Base-by-base conservation (phyloP, 1,140 invertebrate species). In the Drosophila nigrodunni region DNA sequence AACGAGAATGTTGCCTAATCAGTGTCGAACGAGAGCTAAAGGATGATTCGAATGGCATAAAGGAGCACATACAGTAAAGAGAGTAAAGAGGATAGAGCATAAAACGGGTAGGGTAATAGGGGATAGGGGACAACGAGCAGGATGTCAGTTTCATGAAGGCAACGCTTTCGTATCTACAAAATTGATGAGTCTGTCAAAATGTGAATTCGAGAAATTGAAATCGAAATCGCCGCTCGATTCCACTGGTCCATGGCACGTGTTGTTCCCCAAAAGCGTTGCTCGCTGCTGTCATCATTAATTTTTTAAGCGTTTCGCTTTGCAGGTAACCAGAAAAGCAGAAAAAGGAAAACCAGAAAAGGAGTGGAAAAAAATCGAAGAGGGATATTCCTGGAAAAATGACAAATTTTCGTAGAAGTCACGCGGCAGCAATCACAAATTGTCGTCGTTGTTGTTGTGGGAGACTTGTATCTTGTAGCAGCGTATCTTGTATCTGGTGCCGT, bases 151-250 rank as follows among this genome's bases (percentile, higher is more conserved):
- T 30, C 25, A 30, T 15, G 30, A 35, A 55, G 52, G 34, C 52
- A 15, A 7, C 47, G 35, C 25, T 54, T 71, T 50, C 55, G 74
- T 91, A 91, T 91, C 89, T 91, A 91, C 86, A 91, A 91, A 91
- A 91, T 91, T 91, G 89, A 91, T 91, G 89, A 91, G 90, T 88
- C 89, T 91, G 89, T 91, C 89, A 91, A 91, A 91, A 91, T 90
- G 89, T 83, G 89, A 91, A 90, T 91, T 82, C 85, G 80, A 66
- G 67, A 64, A 62, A 78, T 59, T 50, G 21, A n/a, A 21, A 44
- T 15, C 15, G 37, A 37, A 21, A 77, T 52, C 30, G 34, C 35
- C 47, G 30, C 10, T 47, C 44, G 37, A 35, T 44, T 18, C 46
- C 11, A 13, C 10, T 10, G 37, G 34, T 25, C 57, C 54, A 57